phyloP scores from a whole-genome alignment of 37 sponge, comb jelly and placozoan genomes.

The Ephydatia muelleri region DNA sequence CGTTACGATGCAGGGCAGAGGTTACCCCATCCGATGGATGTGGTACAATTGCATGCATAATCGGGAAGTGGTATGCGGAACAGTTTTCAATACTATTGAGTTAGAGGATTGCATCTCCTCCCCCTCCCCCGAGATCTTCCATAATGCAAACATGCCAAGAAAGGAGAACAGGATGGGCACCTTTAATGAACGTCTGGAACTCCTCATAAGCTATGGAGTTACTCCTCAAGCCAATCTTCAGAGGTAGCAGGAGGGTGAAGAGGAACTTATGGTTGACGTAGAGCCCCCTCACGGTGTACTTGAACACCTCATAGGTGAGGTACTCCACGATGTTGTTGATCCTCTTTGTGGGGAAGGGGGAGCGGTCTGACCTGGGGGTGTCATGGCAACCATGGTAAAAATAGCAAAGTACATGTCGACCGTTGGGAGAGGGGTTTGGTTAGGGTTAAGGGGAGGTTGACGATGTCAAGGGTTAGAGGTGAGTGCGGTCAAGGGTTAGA shows the following conservation, averaged over 20 bases:
- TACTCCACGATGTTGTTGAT: constrained; percentile 92
- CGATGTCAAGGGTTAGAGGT: no score
- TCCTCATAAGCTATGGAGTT: constrained; percentile 87
- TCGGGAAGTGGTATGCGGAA: no score
- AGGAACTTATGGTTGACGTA: constrained; percentile 99
- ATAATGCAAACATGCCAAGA: no score
- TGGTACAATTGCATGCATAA: no score
- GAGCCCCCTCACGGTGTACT: constrained; percentile 89
- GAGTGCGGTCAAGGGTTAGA: no score
- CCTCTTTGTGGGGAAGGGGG: constrained; percentile 86
- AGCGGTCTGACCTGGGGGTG: constrained; percentile 83
- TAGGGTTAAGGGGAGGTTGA: not conserved
- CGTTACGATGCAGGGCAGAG: no score
- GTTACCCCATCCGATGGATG: no score
- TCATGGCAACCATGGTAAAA: no score
- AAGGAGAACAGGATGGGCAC: no score
- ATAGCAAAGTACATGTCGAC: not conserved
- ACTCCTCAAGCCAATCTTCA: constrained; percentile 91
- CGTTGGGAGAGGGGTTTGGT: not conserved
- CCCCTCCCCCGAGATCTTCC: no score
- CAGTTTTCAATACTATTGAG: no score
- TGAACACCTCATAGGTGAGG: constrained; percentile 90
- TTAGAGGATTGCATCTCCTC: no score
- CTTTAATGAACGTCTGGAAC: constrained; percentile 93
- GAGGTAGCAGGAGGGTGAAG: constrained; percentile 94